Percentiles rank a stretch among this genome's conserved stretches.
Conservation (phyloP, 2,888 invertebrate species). For the Eledona agricola region DNA sequence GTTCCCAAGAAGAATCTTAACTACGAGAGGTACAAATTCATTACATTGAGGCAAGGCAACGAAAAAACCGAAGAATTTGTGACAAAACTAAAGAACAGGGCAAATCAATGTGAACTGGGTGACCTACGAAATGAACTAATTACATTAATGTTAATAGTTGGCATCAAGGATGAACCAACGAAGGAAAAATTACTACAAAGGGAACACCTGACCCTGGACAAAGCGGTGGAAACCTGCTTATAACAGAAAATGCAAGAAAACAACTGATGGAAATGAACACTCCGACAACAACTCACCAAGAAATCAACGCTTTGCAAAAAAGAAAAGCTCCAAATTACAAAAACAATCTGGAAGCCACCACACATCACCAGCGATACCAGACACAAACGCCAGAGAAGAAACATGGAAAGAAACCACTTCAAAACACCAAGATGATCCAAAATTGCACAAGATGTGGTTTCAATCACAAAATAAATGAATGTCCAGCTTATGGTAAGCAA, state of each 20-base stretch:
- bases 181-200: conserved; percentile 29
- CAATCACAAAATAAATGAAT: conserved; percentile 13
- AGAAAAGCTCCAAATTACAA: no score
- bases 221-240: conserved; percentile 10
- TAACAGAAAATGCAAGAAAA: conserved; percentile 19
- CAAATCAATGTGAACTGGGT: conserved; percentile 26
- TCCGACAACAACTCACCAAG: no score
- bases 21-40: conserved; percentile 24
- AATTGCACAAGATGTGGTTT: conserved; percentile 19
- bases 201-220: conserved; percentile 6
- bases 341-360: no score
- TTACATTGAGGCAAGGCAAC: conserved; percentile 9
- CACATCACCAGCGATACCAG: no score
- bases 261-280: conserved; percentile 21
- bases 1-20: conserved; percentile 22
- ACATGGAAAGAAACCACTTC: no score
- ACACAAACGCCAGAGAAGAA: no score
- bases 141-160: conserved; percentile 24
- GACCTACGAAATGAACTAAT: conserved; percentile 16
- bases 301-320: no score
- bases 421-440: no score
- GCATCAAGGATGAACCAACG: conserved; percentile 16
- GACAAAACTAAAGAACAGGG: conserved; percentile 24
- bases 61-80: conserved; percentile 26
- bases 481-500: conserved; percentile 19